Evolutionary conservation across 2,113 vertebrate species (phyloP).

Genomic region (Caloenas nicobarica): DNA sequence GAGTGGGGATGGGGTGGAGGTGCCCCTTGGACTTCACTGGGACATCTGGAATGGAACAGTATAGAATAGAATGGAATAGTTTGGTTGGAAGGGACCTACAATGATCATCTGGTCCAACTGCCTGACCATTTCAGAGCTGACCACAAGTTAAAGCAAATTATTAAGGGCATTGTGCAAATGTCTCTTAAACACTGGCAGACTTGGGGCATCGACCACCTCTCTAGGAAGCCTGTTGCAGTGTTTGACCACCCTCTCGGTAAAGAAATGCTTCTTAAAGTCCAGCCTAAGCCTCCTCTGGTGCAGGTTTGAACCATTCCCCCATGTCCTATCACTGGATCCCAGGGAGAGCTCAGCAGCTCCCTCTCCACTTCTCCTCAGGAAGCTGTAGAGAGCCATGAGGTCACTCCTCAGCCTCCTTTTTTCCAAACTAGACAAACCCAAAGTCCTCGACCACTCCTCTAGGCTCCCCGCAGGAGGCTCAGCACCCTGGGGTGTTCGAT

Average conservation of each 20-base stretch:
- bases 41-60: neutral
- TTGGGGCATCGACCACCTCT: rapidly evolving
- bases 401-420: neutral
- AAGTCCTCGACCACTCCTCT: neutral
- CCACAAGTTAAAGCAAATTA: neutral
- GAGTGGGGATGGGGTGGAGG: neutral
- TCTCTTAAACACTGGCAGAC: neutral
- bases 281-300: neutral
- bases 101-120: neutral
- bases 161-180: neutral
- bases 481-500: neutral
- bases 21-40: neutral
- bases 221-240: neutral
- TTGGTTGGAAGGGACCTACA: neutral
- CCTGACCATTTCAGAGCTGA: neutral
- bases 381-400: neutral
- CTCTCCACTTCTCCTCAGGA: neutral
- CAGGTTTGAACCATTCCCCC: neutral
- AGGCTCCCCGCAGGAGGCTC: neutral
- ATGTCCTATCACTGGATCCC: rapidly evolving
- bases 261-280: neutral
- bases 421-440: neutral
- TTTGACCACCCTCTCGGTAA: neutral
- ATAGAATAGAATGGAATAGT: neutral
- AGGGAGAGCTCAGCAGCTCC: neutral